A percentile compares a stretch with the other conserved stretches of the same genome.
Evolutionary conservation across 2,888 invertebrate species (phyloP).

Genomic region (Congeria kusceri): DNA sequence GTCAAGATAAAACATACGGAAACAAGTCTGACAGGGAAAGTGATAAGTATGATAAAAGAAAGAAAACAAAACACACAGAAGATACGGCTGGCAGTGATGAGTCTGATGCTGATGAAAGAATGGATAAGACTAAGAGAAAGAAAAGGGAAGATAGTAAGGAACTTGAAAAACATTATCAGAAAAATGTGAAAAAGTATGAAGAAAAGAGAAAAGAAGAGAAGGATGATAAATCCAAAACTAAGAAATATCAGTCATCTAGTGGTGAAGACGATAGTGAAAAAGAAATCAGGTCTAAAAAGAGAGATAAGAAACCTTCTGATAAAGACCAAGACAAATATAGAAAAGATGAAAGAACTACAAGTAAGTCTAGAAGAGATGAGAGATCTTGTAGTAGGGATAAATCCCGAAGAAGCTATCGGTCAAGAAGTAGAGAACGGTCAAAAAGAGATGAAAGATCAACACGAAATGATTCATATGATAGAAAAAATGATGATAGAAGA

Average conservation of each 20-base stretch:
- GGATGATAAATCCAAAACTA: conserved; percentile 17
- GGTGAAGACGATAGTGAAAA: conserved; percentile 14
- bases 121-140: conserved; percentile 6
- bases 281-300: not conserved
- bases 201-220: conserved; percentile 22
- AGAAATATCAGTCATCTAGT: conserved; percentile 16
- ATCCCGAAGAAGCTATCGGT: conserved; percentile 1
- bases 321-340: conserved; percentile 21
- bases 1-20: conserved; percentile 14
- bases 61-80: not conserved
- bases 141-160: conserved; percentile 37
- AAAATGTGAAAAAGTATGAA: conserved; percentile 41
- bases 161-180: conserved; percentile 46
- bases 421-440: conserved; percentile 10
- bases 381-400: conserved; percentile 5
- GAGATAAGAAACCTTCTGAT: conserved; percentile 4
- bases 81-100: not conserved
- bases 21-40: not conserved
- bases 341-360: conserved; percentile 12
- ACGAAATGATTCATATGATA: not conserved
- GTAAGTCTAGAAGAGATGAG: not conserved
- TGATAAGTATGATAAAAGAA: conserved; percentile 13
- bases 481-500: conserved; percentile 20
- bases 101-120: too few relatives aligned
- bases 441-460: conserved; percentile 7